These are phyloP conservation scores for Marisa cornuarietis DNA, from an alignment of 1,140 invertebrate genomes.

Conservation along the genomic window DNA sequence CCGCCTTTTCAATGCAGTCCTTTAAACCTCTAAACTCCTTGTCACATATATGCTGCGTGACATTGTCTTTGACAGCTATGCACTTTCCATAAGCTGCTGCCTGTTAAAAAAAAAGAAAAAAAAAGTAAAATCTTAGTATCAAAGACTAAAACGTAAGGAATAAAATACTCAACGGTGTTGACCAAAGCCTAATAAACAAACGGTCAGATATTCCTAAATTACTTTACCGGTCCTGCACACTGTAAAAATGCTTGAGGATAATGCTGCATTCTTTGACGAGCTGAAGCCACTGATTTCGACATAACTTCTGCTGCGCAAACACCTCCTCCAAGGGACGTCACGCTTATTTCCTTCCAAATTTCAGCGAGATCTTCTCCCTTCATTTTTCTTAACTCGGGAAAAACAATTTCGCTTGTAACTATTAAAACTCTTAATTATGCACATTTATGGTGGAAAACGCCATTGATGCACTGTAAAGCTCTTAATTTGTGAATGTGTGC, in stretches of 20 bases:
- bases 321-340: too few species aligned
- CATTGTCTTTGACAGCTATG: conserved; percentile 26
- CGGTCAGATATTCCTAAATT: neutral
- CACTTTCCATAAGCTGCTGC: conserved; percentile 29
- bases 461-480: too few species aligned
- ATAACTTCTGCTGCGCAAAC: neutral
- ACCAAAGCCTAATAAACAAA: neutral
- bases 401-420: too few species aligned
- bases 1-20: conserved; percentile 28
- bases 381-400: too few species aligned
- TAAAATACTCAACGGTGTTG: too few species aligned
- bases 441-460: too few species aligned
- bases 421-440: too few species aligned
- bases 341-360: too few species aligned
- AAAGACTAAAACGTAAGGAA: neutral
- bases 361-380: too few species aligned
- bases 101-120: conserved; percentile 13
- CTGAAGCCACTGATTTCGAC: conserved; percentile 25
- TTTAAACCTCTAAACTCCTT: conserved; percentile 32
- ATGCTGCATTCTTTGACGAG: conserved; percentile 26
- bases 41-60: conserved; percentile 23
- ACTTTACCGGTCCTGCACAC: conserved; percentile 21
- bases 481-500: too few species aligned
- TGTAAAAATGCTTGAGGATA: conserved; percentile 27
- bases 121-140: neutral